Percentiles rank a stretch among this genome's conserved stretches.
Conservation (phyloP, 2,797 vertebrate species). For the Petrocephalus schoutedeni region DNA sequence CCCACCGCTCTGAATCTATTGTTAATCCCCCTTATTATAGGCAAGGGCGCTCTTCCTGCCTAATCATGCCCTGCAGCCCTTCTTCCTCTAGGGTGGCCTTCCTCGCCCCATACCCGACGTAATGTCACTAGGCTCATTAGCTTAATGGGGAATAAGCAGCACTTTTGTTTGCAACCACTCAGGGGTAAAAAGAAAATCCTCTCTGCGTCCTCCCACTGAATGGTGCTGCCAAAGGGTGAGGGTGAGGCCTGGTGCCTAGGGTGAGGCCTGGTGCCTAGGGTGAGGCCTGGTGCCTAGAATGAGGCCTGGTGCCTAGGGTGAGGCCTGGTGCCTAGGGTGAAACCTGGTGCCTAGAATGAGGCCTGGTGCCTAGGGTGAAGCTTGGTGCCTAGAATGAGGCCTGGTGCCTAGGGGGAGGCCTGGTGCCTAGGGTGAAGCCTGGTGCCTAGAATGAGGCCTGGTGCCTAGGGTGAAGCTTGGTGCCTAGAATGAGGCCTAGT, state of each 20-base stretch:
- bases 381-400: too few relatives aligned
- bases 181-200: constrained; percentile 49
- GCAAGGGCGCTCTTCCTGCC: constrained; percentile 37
- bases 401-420: too few relatives aligned
- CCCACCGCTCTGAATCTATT: constrained; percentile 18
- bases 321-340: too few relatives aligned
- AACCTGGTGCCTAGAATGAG: too few relatives aligned
- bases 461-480: too few relatives aligned
- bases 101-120: constrained; percentile 30
- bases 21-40: constrained; percentile 35
- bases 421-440: too few relatives aligned
- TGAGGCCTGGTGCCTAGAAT: too few relatives aligned
- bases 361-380: too few relatives aligned
- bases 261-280: too few relatives aligned
- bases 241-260: constrained; percentile 28
- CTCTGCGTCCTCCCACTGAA: constrained; percentile 29
- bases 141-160: constrained; percentile 50
- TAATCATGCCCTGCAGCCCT: constrained; percentile 50
- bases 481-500: constrained; percentile 29
- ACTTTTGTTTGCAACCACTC: constrained; percentile 53
- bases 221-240: constrained; percentile 43
- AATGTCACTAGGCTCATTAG: constrained; percentile 50
- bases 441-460: too few relatives aligned
- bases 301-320: too few relatives aligned
- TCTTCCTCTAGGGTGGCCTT: constrained; percentile 33